Percentiles rank a stretch among this genome's conserved stretches.
Conservation (phyloP, 2,888 invertebrate genomes). For the Acleris emargana region DNA sequence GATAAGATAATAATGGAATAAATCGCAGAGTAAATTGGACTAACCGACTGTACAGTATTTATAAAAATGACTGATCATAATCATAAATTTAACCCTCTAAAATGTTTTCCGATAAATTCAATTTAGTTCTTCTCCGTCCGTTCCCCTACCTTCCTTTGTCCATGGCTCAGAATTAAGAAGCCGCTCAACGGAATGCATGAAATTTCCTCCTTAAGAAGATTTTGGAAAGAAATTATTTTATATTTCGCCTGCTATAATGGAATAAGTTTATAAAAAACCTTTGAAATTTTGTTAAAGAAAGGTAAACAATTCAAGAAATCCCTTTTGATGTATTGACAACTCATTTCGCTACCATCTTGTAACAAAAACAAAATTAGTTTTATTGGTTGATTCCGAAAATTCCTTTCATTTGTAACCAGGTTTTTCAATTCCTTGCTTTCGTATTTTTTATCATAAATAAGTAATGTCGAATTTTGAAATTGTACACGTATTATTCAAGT, state of each 20-base stretch:
- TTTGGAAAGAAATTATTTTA: conserved; percentile 20
- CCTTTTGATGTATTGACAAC: background rate
- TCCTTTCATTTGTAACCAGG: too few relatives aligned
- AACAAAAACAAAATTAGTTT: background rate
- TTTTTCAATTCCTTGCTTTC: too few relatives aligned
- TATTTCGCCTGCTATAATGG: conserved; percentile 12
- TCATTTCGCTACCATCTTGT: background rate
- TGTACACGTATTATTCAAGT: too few relatives aligned
- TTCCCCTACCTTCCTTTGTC: background rate
- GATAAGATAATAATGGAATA: too few relatives aligned
- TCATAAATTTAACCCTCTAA: too few relatives aligned
- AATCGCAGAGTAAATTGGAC: too few relatives aligned
- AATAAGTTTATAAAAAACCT: conserved; percentile 17
- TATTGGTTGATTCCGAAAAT: background rate
- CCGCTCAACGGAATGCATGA: conserved; percentile 20
- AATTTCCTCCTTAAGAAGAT: conserved; percentile 3
- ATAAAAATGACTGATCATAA: too few relatives aligned
- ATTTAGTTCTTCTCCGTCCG: background rate
- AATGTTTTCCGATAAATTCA: too few relatives aligned
- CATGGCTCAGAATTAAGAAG: conserved; percentile 14
- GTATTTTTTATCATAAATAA: too few relatives aligned
- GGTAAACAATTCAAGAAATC: conserved; percentile 4
- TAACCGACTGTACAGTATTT: too few relatives aligned
- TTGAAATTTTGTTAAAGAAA: conserved; percentile 3
- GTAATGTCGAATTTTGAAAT: too few relatives aligned